Conservation (phyloP, 2,797 vertebrate species). For the Sphenopsis melanotis region DNA sequence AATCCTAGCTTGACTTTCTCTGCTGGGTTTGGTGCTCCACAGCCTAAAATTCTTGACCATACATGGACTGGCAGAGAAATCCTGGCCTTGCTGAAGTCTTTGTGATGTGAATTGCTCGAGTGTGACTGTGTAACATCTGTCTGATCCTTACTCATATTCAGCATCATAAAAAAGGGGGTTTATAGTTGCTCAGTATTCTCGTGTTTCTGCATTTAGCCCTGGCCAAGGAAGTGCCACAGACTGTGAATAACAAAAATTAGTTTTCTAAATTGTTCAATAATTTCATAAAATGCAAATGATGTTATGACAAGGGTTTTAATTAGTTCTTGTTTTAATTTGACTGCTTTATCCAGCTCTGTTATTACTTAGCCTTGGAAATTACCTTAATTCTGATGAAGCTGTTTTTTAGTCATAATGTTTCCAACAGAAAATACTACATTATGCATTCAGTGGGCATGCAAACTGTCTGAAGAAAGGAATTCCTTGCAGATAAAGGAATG, state of each 20-base stretch:
- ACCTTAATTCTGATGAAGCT: not conserved
- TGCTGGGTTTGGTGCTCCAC: not conserved
- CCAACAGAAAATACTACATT: not conserved
- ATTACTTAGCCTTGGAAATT: not conserved
- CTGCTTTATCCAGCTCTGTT: not conserved
- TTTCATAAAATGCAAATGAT: not conserved
- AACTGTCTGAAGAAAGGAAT: not conserved
- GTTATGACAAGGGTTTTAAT: not conserved
- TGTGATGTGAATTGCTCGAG: rapidly evolving
- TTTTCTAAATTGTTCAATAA: not conserved
- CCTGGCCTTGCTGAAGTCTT: not conserved
- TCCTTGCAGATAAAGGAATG: not conserved
- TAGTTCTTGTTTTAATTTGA: not conserved
- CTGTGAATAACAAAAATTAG: not conserved
- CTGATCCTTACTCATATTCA: not conserved
- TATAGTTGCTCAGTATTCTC: not conserved
- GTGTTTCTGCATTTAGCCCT: not conserved
- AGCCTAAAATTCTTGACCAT: not conserved
- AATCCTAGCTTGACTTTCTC: not conserved
- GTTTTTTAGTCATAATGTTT: not conserved
- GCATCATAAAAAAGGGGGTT: not conserved
- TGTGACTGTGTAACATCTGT: not conserved
- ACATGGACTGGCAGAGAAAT: not conserved
- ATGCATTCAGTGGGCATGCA: not conserved
- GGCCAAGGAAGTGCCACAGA: not conserved